These are phyloP conservation scores for Carassius auratus DNA, from an alignment of 2,113 vertebrate species.

Conservation along the genomic window DNA sequence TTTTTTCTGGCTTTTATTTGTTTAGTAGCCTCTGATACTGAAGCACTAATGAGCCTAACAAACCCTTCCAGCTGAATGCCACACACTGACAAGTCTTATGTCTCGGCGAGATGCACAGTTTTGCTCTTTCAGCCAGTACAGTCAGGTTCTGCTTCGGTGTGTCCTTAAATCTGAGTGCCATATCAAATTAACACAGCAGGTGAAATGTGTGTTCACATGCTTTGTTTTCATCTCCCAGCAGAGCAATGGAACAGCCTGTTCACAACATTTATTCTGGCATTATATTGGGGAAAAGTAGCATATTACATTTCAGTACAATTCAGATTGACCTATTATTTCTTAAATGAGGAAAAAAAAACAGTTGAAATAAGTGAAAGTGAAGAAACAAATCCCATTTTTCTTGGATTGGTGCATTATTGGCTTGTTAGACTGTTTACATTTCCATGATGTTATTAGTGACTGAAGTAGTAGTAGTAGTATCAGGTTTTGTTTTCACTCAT, in stretches of 20 bases:
- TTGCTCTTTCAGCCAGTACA: neutral
- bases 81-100: neutral
- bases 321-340: neutral
- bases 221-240: neutral
- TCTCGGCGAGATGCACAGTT: neutral
- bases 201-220: slow-evolving; percentile 7
- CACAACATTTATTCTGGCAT: neutral
- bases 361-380: neutral
- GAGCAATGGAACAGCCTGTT: neutral
- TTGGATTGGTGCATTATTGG: neutral
- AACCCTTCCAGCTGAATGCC: neutral
- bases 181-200: slow-evolving; percentile 22
- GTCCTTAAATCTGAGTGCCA: neutral
- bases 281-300: neutral
- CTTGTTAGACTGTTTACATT: neutral
- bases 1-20: slow-evolving; percentile 20
- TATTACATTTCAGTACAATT: too few species aligned
- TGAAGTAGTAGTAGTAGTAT: too few species aligned
- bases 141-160: neutral
- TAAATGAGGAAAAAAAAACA: neutral
- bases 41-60: slow-evolving; percentile 32
- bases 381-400: neutral
- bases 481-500: too few species aligned
- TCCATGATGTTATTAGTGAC: neutral
- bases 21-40: slow-evolving; percentile 7